Percentiles rank a stretch among this genome's conserved stretches.
Conservation (phyloP, 2,888 invertebrate species). For the Pogonocherus hispidulus region DNA sequence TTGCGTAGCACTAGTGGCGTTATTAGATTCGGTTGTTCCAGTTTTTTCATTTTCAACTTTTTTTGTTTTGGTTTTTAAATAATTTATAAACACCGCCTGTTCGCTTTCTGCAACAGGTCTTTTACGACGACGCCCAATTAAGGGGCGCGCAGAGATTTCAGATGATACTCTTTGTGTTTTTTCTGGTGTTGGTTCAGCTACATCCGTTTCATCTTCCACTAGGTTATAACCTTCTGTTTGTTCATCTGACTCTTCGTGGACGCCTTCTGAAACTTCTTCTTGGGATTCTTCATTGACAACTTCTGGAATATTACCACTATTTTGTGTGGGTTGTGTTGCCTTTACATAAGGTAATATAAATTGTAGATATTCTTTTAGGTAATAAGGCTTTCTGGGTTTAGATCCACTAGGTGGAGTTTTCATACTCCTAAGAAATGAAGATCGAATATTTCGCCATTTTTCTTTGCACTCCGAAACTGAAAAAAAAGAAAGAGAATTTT, state of each 20-base stretch:
- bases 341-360: constrained; percentile 27
- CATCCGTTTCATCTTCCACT: not conserved
- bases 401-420: constrained; percentile 21
- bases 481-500: too few species aligned
- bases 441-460: constrained; percentile 27
- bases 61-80: not conserved
- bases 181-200: not conserved
- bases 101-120: not conserved
- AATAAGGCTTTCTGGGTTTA: constrained; percentile 23
- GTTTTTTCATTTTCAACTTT: not conserved
- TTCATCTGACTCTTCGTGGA: not conserved
- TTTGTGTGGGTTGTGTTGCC: constrained; percentile 5
- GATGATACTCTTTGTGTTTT: not conserved
- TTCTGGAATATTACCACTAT: not conserved
- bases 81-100: not conserved
- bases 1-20: constrained; percentile 5
- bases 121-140: not conserved
- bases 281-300: not conserved
- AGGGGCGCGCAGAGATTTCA: too few species aligned
- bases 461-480: constrained; percentile 24
- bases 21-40: not conserved
- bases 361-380: constrained; percentile 20
- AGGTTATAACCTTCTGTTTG: not conserved
- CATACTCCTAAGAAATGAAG: constrained; percentile 25
- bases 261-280: not conserved